A percentile compares a stretch with the other conserved stretches of the same genome.
Conservation (phyloP, 2,888 invertebrate species). For the Netelia melanura region DNA sequence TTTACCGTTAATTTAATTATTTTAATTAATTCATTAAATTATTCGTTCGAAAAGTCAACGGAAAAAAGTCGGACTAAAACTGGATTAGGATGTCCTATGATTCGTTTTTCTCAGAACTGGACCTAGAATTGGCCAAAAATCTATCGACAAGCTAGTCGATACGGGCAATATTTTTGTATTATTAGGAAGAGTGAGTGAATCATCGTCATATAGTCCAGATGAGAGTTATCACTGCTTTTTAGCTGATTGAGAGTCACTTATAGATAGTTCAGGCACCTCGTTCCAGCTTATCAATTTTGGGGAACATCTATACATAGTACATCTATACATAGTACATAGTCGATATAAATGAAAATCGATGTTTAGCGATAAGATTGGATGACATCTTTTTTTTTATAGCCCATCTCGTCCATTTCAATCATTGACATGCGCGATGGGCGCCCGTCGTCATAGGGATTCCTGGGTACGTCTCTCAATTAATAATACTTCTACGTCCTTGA, state of each 20-base stretch:
- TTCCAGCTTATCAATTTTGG: constrained; percentile 22
- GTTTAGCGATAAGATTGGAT: constrained; percentile 22
- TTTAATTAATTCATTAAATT: no score
- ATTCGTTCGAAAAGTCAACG: no score
- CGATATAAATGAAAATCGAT: constrained; percentile 9
- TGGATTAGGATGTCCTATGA: no score
- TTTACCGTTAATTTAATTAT: no score
- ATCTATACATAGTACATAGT: neutral
- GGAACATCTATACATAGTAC: neutral
- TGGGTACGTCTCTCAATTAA: constrained; percentile 37
- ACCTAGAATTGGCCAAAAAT: no score
- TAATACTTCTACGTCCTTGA: constrained; percentile 31
- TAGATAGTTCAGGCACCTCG: constrained; percentile 2
- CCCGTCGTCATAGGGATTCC: constrained; percentile 14
- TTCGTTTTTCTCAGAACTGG: no score
- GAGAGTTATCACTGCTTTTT: constrained; percentile 4
- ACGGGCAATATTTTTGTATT: no score
- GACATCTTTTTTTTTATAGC: neutral
- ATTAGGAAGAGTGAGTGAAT: neutral
- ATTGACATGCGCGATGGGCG: constrained; percentile 17
- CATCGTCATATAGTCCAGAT: neutral
- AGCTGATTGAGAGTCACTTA: constrained; percentile 23
- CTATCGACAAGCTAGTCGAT: no score
- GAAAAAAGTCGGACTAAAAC: no score
- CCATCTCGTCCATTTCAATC: constrained; percentile 18